phyloP scores from a whole-genome alignment of 2,113 vertebrate species.

The Mobula birostris region DNA sequence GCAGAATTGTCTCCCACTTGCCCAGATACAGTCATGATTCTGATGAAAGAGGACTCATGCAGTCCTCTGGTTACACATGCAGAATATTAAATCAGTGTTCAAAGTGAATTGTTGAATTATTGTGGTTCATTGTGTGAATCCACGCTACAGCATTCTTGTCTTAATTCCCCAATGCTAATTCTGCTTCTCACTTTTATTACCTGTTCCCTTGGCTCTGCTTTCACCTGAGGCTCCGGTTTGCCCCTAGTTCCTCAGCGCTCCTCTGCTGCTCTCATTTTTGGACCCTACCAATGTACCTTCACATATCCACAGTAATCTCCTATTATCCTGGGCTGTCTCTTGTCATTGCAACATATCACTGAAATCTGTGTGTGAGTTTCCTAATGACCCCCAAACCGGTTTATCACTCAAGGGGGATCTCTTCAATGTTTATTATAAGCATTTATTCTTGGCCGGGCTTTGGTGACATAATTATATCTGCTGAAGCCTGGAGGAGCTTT shows the following conservation, averaged over 20 bases:
- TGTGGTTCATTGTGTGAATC: neutral
- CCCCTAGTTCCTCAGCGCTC: too few relatives aligned
- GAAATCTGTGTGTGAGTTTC: neutral
- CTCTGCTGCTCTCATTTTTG: neutral
- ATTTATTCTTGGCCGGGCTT: constrained; percentile 5
- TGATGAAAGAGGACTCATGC: neutral
- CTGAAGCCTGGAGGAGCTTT: neutral
- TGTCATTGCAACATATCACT: neutral
- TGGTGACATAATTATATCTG: neutral
- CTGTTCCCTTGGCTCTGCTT: neutral
- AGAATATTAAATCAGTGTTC: neutral
- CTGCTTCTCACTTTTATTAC: neutral
- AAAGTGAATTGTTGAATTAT: neutral
- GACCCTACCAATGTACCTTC: neutral
- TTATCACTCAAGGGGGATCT: neutral
- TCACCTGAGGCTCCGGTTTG: neutral
- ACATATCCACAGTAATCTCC: neutral
- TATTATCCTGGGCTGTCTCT: neutral
- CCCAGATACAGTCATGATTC: neutral
- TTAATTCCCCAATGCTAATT: neutral
- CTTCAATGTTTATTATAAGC: neutral
- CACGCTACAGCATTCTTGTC: neutral
- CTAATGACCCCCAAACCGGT: neutral
- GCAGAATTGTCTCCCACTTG: neutral
- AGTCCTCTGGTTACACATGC: neutral